Base-by-base conservation (phyloP, 2,888 invertebrate genomes). In the Tetranychus piercei region DNA sequence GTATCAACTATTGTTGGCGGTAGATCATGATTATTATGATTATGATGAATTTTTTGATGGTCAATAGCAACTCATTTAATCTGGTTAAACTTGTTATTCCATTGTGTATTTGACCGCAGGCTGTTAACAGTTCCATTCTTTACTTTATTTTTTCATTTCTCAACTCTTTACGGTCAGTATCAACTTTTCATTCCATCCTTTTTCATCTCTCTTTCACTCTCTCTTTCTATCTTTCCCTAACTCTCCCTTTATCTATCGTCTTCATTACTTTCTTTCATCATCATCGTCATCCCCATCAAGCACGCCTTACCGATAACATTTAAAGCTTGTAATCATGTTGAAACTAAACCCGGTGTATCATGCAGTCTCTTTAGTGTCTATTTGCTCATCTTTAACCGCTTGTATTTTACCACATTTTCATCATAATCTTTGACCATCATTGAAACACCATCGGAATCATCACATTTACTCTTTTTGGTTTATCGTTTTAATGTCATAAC, bases 201-300 rank as follows among this genome's bases (percentile, higher is more conserved):
- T 55, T 15, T 6, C 55, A 34, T 55, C 0, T 55, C 55, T 55
- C 55, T 55, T 15, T 55, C 55, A 23, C 34, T 69, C 34, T 69
- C 69, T 69, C 69, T 69, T 22, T 69, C 69, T 69, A 18, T 20
- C 69, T 69, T 22, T 69, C 69, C 20, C 69, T 69, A 8, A 20
- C 69, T 69, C 69, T 69, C 69, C 20, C 69, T 67, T 20, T 67
- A 15, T 67, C 67, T 9, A 55, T 55, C 55, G 34, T 34, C 34
- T 34, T 34, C 4, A 34, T 34, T 34, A 34, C 34, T 34, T 34
- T 34, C 34, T 34, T 34, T 34, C 34, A 34, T 34, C 23, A 23
- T 23, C 34, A 34, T 34, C 34, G 34, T 34, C 34, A 34, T 34
- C 34, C 34, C 34, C 34, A 34, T 34, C 34, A 34, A 34, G 34